phyloP scores from a whole-genome alignment of 2,797 vertebrate species.

The Sebastes variabilis region DNA sequence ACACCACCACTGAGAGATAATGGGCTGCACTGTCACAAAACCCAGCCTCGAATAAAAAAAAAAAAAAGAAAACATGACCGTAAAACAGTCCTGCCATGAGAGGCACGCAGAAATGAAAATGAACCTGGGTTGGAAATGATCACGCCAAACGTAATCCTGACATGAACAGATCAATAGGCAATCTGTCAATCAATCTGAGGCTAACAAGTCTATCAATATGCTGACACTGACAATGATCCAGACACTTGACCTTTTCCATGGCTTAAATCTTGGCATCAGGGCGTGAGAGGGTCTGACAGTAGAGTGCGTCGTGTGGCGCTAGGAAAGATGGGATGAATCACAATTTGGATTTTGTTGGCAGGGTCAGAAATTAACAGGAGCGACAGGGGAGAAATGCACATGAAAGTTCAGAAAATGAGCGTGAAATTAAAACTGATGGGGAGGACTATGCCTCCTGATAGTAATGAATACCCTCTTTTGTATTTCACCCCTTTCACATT shows the following conservation, averaged over 20 bases:
- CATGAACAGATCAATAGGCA: slow-evolving; percentile 56
- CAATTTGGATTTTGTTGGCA: slow-evolving; percentile 72
- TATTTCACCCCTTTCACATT: slow-evolving; percentile 30
- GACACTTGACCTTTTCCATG: slow-evolving; percentile 77
- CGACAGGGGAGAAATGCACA: slow-evolving; percentile 24
- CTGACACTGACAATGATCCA: slow-evolving; percentile 72
- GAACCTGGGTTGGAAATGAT: slow-evolving; percentile 18
- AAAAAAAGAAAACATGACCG: not conserved
- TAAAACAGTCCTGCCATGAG: not conserved
- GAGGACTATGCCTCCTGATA: slow-evolving; percentile 16
- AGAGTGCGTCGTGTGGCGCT: slow-evolving; percentile 8
- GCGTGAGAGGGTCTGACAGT: slow-evolving; percentile 46
- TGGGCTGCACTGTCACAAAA: slow-evolving; percentile 42
- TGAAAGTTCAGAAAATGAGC: slow-evolving; percentile 60
- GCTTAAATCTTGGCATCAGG: slow-evolving; percentile 72
- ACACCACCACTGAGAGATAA: slow-evolving; percentile 58
- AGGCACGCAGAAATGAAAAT: not conserved
- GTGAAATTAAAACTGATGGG: slow-evolving; percentile 56
- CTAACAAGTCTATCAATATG: slow-evolving; percentile 79
- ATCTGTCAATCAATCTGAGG: slow-evolving; percentile 71
- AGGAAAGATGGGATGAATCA: slow-evolving; percentile 62
- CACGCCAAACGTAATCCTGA: slow-evolving; percentile 33
- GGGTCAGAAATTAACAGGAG: slow-evolving; percentile 57
- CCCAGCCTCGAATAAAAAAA: not conserved
- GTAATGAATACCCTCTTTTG: slow-evolving; percentile 42